These are phyloP conservation scores for Clistopyga incitator DNA, from an alignment of 2,888 invertebrate species.

Conservation along the genomic window DNA sequence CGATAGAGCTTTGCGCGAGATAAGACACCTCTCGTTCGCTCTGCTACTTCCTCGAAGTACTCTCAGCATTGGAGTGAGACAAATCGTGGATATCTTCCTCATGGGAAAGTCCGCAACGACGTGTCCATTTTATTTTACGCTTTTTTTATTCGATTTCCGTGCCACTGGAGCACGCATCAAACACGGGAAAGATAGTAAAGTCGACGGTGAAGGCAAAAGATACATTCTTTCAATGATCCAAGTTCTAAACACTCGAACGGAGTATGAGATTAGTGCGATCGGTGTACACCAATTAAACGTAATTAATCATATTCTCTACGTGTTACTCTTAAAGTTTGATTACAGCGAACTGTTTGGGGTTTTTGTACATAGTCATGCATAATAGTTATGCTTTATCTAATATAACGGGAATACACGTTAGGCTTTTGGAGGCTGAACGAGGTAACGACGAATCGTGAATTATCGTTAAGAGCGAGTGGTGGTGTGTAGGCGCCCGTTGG, in stretches of 20 bases:
- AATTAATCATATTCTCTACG: slow-evolving; percentile 26
- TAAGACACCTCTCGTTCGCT: slow-evolving; percentile 46
- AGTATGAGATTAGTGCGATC: neutral
- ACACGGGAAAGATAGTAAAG: neutral
- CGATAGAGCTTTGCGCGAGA: slow-evolving; percentile 49
- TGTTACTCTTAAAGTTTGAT: slow-evolving; percentile 47
- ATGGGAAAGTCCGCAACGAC: slow-evolving; percentile 4
- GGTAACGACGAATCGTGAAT: slow-evolving; percentile 48
- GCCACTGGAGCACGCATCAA: slow-evolving; percentile 12
- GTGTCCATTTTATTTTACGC: neutral
- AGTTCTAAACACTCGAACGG: neutral
- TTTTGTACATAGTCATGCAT: slow-evolving; percentile 50
- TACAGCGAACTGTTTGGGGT: slow-evolving; percentile 44
- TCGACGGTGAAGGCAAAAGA: neutral
- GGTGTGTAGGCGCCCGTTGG: neutral
- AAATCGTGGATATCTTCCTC: slow-evolving; percentile 11
- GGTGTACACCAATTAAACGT: neutral
- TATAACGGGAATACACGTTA: neutral
- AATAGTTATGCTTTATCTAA: slow-evolving; percentile 14
- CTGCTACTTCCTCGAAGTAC: slow-evolving; percentile 51
- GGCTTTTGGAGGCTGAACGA: slow-evolving; percentile 41
- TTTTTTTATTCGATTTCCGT: neutral
- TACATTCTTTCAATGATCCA: slow-evolving; percentile 2
- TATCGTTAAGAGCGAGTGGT: slow-evolving; percentile 27
- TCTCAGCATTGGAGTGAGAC: slow-evolving; percentile 24